phyloP scores from a whole-genome alignment of 1,140 invertebrate genomes.

The Hycleus cichorii region DNA sequence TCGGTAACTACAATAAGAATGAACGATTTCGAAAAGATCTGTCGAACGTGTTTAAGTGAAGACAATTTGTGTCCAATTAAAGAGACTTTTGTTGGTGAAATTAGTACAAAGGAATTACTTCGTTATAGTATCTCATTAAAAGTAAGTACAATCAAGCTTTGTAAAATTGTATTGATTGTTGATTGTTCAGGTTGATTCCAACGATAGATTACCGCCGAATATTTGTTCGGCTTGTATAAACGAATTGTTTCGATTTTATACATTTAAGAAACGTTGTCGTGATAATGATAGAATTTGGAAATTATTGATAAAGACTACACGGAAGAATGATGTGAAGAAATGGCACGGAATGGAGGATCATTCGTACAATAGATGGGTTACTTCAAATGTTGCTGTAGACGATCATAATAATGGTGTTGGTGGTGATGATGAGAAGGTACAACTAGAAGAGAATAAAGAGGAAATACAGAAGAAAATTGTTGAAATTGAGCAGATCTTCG shows the following conservation, averaged over 20 bases:
- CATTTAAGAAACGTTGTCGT: slow-evolving; percentile 13
- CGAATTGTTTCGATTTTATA: slow-evolving; percentile 15
- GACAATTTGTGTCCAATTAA: slow-evolving; percentile 11
- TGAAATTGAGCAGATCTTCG: no score
- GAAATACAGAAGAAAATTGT: background rate
- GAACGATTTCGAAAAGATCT: slow-evolving; percentile 14
- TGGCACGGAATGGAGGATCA: slow-evolving; percentile 1
- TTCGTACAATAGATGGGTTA: background rate
- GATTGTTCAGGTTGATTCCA: slow-evolving; percentile 13
- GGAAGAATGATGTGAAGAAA: background rate
- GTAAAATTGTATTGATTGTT: slow-evolving; percentile 2
- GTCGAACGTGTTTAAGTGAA: slow-evolving; percentile 21
- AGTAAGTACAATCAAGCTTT: background rate
- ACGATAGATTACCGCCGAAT: slow-evolving; percentile 21
- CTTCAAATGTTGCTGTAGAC: background rate
- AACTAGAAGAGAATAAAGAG: background rate
- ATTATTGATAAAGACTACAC: slow-evolving; percentile 2
- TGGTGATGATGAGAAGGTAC: background rate
- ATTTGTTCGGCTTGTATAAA: slow-evolving; percentile 22
- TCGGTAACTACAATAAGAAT: background rate
- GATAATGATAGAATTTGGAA: slow-evolving; percentile 13
- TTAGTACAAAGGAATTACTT: slow-evolving; percentile 6
- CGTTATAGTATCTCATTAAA: slow-evolving; percentile 5
- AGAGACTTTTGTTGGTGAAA: slow-evolving; percentile 6
- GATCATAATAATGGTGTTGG: background rate